Evolutionary conservation across 2,113 vertebrate genomes (phyloP).

Genomic region (Chionis minor): DNA sequence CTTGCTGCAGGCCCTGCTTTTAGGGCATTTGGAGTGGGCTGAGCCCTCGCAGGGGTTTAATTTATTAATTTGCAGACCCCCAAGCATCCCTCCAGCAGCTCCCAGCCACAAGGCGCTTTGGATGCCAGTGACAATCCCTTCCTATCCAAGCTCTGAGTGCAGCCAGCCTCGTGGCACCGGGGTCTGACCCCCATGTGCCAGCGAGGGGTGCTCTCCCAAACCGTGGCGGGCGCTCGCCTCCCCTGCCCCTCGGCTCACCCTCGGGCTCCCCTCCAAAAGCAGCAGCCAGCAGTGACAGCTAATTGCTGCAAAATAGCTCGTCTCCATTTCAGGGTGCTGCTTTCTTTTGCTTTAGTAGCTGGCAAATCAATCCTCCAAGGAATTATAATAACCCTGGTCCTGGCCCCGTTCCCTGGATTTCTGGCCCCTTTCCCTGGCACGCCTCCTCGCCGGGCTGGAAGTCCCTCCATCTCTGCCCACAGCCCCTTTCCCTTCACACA

Average conservation of each 20-base stretch:
- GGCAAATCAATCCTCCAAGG: slow-evolving; percentile 66
- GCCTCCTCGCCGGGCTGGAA: slow-evolving; percentile 43
- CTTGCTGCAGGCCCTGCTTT: not conserved
- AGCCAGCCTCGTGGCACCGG: fast-evolving
- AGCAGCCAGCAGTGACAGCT: slow-evolving; percentile 45
- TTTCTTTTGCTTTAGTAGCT: slow-evolving; percentile 60
- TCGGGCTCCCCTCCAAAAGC: slow-evolving; percentile 57
- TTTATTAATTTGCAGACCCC: not conserved
- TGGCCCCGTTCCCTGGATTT: slow-evolving; percentile 66
- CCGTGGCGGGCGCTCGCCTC: not conserved
- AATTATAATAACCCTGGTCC: slow-evolving; percentile 62
- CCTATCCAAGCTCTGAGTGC: fast-evolving
- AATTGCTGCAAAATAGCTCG: slow-evolving; percentile 57
- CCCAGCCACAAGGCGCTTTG: not conserved
- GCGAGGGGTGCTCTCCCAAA: not conserved
- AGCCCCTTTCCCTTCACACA: not conserved
- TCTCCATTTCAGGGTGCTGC: slow-evolving; percentile 69
- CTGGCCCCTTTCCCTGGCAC: slow-evolving; percentile 63
- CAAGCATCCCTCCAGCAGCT: not conserved
- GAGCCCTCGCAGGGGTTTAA: not conserved
- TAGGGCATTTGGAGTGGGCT: no score
- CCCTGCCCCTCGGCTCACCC: not conserved
- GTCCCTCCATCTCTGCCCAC: not conserved
- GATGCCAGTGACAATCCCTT: not conserved
- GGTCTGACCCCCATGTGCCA: fast-evolving